Evolutionary conservation across 2,113 vertebrate genomes (phyloP).

Genomic region (Ammodytes dubius): DNA sequence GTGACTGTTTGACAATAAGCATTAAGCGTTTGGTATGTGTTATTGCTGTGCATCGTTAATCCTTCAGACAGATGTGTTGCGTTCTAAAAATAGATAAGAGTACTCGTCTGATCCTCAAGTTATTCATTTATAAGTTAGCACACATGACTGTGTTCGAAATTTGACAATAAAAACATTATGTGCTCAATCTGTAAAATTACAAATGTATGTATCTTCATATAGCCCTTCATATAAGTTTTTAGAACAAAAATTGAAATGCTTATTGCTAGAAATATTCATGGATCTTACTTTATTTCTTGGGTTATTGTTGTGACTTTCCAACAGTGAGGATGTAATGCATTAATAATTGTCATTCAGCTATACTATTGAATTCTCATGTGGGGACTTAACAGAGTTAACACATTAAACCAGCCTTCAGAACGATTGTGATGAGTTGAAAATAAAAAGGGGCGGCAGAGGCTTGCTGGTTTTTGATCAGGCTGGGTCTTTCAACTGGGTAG

Average conservation of each 20-base stretch:
- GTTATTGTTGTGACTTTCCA: neutral
- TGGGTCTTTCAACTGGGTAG: conserved; percentile 50
- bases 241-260: neutral
- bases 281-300: neutral
- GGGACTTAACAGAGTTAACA: conserved; percentile 34
- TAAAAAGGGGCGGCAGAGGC: neutral
- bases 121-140: too few species aligned
- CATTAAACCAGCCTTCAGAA: conserved; percentile 22
- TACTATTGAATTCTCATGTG: conserved; percentile 31
- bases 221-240: neutral
- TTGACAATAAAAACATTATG: neutral
- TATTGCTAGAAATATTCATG: neutral
- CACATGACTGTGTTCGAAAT: too few species aligned
- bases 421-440: conserved; percentile 9
- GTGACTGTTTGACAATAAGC: too few species aligned
- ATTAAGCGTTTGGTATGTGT: too few species aligned
- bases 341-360: conserved; percentile 18
- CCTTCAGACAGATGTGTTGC: too few species aligned
- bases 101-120: too few species aligned
- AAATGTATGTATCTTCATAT: neutral
- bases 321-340: neutral
- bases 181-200: neutral
- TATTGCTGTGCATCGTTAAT: too few species aligned
- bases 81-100: too few species aligned
- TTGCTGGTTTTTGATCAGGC: conserved; percentile 49